A percentile compares a stretch with the other conserved stretches of the same genome.
These are phyloP conservation scores for Aricia agestis DNA, from an alignment of 1,140 invertebrate species.

Conservation along the genomic window DNA sequence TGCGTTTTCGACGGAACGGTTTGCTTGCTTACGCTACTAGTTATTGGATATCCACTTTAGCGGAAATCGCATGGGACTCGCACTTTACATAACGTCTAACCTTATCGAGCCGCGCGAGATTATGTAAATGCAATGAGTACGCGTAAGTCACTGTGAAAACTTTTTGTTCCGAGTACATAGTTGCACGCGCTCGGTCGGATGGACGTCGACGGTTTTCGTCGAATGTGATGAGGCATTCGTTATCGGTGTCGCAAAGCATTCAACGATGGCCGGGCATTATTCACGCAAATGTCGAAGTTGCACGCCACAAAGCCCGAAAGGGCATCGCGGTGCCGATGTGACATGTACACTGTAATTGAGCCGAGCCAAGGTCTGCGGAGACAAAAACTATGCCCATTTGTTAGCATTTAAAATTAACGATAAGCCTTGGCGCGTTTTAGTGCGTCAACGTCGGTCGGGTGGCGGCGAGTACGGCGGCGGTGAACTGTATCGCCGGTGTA, in stretches of 20 bases:
- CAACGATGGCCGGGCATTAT: not conserved
- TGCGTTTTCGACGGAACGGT: not conserved
- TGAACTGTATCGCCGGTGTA: not conserved
- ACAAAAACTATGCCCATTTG: not conserved
- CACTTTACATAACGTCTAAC: not conserved
- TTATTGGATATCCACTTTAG: not conserved
- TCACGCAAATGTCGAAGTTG: not conserved
- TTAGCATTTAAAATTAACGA: not conserved
- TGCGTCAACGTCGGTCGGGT: no score
- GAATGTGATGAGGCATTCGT: not conserved
- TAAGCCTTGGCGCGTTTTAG: not conserved
- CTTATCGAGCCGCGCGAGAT: not conserved
- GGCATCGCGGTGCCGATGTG: no score
- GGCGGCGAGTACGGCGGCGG: no score
- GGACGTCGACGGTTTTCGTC: not conserved
- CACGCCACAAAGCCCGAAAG: no score
- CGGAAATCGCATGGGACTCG: not conserved
- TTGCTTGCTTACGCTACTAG: not conserved
- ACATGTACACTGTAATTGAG: no score
- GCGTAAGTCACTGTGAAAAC: not conserved
- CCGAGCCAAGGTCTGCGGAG: no score
- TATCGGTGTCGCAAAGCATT: not conserved
- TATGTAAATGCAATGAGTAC: not conserved
- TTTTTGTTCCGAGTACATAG: not conserved
- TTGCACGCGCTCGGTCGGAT: not conserved